Evolutionary conservation across 2,113 vertebrate genomes (phyloP), one percentile per base, ranked within the genome.

Genomic region (Antechinus stuartii): DNA sequence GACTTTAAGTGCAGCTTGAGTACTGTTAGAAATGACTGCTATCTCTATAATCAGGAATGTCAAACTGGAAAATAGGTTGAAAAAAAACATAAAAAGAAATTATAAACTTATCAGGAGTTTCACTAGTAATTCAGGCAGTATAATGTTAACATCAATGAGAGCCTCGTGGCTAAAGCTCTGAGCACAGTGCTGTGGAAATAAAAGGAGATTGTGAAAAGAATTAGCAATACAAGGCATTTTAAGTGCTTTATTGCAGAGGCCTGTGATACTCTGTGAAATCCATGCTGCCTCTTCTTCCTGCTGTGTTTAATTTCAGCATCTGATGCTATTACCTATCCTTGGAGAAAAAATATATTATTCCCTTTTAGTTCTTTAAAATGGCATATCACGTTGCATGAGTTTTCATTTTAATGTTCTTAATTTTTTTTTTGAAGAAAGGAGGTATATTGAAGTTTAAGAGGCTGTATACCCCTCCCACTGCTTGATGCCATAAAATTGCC

Each of bases 231-330:
- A 97, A 97, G 94, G 93, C 94, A 95, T 96, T 96, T 96, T 96
- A 97, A 98, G 94, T 98, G 94, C 95, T 95, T 92, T 94, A 92
- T 96, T 97, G 61, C 92, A 93, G 54, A 95, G 35, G 49, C 94
- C 61, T 90, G 89, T 93, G 91, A 97, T 96, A 93, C 94, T 96
- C 96, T 97, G 94, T 96, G 96, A 97, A 97, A 97, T 98, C 97
- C 96, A 93, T 52, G 89, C 0, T 61, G 84, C 0, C 89, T 94
- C 97, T 97, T 97, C 92, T 96, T 97, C 95, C 97, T 96, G 95
- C 93, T 98, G 97, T 97, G 95, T 95, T 97, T 97, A 92, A 92
- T 98, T 98, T 98, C 97, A 90, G 97, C 97, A 97, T 98, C 97
- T 94, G 94, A 91, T 93, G 90, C 0, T 92, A 98, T 98, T 97